Percentiles rank a stretch among this genome's conserved stretches.
These are phyloP conservation scores for Addax nasomaculatus DNA, from an alignment of 2,113 vertebrate species.

Conservation along the genomic window DNA sequence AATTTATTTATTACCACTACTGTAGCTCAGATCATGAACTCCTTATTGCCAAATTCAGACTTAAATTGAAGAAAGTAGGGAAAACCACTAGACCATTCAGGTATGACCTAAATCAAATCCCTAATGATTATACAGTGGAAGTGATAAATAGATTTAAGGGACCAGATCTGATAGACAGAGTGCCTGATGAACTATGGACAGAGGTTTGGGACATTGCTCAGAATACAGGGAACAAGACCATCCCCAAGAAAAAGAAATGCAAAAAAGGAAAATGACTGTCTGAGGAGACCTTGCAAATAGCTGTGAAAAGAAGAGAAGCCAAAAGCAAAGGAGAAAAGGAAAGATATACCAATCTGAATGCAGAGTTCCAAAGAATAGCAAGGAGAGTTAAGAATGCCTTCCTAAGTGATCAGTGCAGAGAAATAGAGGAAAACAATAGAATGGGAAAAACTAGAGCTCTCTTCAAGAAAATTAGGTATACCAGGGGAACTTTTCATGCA, in stretches of 20 bases:
- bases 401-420: neutral
- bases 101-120: neutral
- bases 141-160: neutral
- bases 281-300: neutral
- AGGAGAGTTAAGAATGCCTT: neutral
- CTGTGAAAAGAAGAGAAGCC: neutral
- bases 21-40: neutral
- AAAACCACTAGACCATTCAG: neutral
- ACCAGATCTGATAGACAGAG: neutral
- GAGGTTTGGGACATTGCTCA: neutral
- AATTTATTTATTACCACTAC: neutral
- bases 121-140: neutral
- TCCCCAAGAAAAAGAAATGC: neutral
- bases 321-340: neutral
- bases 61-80: neutral
- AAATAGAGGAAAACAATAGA: neutral
- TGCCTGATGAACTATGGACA: neutral
- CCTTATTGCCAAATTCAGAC: neutral
- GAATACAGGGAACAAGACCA: neutral
- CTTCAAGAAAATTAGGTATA: neutral
- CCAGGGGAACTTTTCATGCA: neutral
- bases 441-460: neutral
- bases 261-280: neutral
- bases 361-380: neutral
- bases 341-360: neutral